Evolutionary conservation across 2,888 invertebrate genomes (phyloP), one percentile per base, ranked within the genome.

Genomic region (Diachrysia chrysitis): DNA sequence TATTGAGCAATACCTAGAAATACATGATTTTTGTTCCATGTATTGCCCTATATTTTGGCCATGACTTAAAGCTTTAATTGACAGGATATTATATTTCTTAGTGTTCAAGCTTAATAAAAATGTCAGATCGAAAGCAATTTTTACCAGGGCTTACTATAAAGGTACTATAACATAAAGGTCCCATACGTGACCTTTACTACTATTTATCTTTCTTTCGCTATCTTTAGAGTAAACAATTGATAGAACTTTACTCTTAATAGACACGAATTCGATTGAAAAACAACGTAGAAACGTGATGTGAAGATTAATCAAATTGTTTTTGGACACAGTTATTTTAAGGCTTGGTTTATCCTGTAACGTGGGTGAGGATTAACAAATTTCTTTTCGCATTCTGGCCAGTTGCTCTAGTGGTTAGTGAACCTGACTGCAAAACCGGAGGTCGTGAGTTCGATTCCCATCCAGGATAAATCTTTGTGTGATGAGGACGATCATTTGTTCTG

Each of bases 281-380:
- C 63, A 73, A 71, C 60, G 55, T 21, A 21, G 57, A 65, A 58
- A 69, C 79, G 67, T 73, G 71, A 76, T 76, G 56, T 37, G 56
- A 63, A 68, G 60, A 81, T 73, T 78, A 76, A 73, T 71, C 53
- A 56, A 72, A 68, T 62, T 56, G 51, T 17, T 25, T 76, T 60
- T 63, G 32, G 64, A 17, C 17, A 55, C 46, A 17, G 17, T 23
- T 19, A 48, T 59, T 59, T 48, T 48, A 42, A 42, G n/a, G 10
- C 21, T 21, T 12, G 19, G 48, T 48, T 7, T 51, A 19, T 51
- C 12, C 12, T 21, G 19, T 51, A 17, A 2, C 9, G 10, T 51
- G 12, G 14, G 17, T 48, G 25, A 32, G 32, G 9, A 32, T 9
- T 32, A 32, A 32, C 32, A 10, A 32, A 32, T 7, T 32, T 25